Evolutionary conservation across 1,140 invertebrate species (phyloP), one percentile per base, ranked within the genome.

Genomic region (Drosophila saltans): DNA sequence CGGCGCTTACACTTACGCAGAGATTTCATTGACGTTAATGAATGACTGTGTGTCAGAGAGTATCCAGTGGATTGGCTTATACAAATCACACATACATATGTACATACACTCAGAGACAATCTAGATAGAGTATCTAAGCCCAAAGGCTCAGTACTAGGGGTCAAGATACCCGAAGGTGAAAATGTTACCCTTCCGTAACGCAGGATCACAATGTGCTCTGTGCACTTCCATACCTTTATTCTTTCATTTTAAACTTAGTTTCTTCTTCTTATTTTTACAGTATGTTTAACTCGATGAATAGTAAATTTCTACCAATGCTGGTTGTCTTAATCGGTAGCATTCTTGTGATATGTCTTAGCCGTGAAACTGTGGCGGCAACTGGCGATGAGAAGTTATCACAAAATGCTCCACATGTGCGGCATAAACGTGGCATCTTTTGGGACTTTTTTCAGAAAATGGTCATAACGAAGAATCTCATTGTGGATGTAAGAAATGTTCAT

Each of bases 371-470:
- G 2, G 28, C 55, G 1, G 39, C 45, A 40, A 33, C 66, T 43
- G 58, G 40, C 6, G 10, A 24, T 2, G 45, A 30, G 16, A 52
- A 40, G 7, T 30, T 52, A 3, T 2, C 60, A 0, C 28, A 56
- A 28, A 55, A 76, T 62, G 66, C 41, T 2, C 62, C 76, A 0
- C 78, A 86, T 30, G 57, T 71, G n/a, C 73, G 86, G 0, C 69
- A 68, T 45, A 91, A 91, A 45, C 81, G 90, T 0, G 90, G 86
- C 7, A 79, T 88, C 5, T 85, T 91, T 55, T 91, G 86, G 90
- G 90, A 91, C 21, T 91, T 91, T 33, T 78, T 91, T n/a, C 90
- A 91, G 58, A 91, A 91, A 69, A 82, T 91, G 62, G 69, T 86
- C 28, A 86, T 80, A 7, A 91, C 91, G 1, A 91, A 91, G 36